phyloP scores from a whole-genome alignment of 2,113 vertebrate species.

The Lagopus muta region DNA sequence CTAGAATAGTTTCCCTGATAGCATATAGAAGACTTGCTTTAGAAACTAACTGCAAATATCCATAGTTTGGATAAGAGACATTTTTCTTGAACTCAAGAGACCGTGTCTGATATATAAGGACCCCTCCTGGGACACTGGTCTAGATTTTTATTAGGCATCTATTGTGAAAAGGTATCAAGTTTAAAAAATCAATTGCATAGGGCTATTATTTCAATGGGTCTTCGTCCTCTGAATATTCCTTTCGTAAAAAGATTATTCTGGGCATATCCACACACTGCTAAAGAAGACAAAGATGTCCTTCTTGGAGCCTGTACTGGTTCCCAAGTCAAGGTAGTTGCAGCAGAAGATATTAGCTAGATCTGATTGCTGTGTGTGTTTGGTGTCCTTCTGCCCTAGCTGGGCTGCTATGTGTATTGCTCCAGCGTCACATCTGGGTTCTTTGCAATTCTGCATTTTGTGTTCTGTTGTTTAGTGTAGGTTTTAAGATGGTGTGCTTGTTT shows the following conservation, averaged over 20 bases:
- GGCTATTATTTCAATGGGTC: neutral
- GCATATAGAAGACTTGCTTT: neutral
- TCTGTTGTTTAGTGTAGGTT: neutral
- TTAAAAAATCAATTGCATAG: neutral
- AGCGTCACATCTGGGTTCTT: fast-evolving
- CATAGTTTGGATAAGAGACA: neutral
- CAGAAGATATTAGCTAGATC: neutral
- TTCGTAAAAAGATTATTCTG: neutral
- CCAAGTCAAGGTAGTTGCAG: neutral
- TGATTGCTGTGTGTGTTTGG: neutral
- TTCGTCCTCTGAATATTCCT: neutral
- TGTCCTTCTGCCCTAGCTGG: neutral
- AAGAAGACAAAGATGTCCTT: neutral
- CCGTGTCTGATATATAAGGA: neutral
- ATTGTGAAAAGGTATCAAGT: neutral
- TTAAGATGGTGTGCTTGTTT: neutral
- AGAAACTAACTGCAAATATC: neutral
- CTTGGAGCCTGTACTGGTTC: neutral
- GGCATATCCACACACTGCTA: too few relatives aligned
- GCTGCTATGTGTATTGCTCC: neutral
- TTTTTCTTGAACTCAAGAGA: neutral
- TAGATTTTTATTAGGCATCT: neutral
- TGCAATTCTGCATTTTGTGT: neutral
- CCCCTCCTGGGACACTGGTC: neutral
- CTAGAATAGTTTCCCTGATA: neutral